Evolutionary conservation across 2,113 vertebrate species (phyloP).

Genomic region (Turdus rufiventris): DNA sequence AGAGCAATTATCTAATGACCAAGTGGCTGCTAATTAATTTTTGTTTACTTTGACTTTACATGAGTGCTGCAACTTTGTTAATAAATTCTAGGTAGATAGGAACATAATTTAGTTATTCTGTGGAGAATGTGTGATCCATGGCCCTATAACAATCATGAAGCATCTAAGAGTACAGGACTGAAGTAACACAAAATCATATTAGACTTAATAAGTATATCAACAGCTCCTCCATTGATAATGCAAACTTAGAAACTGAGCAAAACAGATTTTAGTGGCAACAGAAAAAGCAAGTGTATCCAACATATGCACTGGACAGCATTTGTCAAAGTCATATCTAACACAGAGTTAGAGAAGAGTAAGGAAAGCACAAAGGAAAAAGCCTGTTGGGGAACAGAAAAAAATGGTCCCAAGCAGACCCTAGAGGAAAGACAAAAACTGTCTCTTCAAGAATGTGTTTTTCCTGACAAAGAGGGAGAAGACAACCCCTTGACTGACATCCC

Average conservation of each 20-base stretch:
- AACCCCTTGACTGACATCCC: background rate
- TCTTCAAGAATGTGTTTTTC: background rate
- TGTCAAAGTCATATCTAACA: background rate
- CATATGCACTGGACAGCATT: background rate
- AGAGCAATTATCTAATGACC: background rate
- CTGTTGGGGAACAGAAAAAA: background rate
- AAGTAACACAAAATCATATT: background rate
- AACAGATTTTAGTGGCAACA: background rate
- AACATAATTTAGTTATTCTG: background rate
- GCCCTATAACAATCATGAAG: background rate
- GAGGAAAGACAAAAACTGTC: fast-evolving
- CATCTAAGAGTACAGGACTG: background rate
- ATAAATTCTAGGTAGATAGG: background rate
- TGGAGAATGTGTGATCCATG: background rate
- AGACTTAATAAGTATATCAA: background rate
- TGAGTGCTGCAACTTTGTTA: background rate
- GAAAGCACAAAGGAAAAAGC: background rate
- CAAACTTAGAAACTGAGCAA: background rate
- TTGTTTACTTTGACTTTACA: background rate
- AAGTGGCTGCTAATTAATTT: background rate
- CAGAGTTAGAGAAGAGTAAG: background rate
- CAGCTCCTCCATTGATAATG: background rate
- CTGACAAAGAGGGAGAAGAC: background rate
- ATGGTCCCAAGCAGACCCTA: background rate
- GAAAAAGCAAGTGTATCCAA: background rate